Evolutionary conservation across 2,797 vertebrate genomes (phyloP), one percentile per base, ranked within the genome.

Genomic region (Meriones psammophilus): DNA sequence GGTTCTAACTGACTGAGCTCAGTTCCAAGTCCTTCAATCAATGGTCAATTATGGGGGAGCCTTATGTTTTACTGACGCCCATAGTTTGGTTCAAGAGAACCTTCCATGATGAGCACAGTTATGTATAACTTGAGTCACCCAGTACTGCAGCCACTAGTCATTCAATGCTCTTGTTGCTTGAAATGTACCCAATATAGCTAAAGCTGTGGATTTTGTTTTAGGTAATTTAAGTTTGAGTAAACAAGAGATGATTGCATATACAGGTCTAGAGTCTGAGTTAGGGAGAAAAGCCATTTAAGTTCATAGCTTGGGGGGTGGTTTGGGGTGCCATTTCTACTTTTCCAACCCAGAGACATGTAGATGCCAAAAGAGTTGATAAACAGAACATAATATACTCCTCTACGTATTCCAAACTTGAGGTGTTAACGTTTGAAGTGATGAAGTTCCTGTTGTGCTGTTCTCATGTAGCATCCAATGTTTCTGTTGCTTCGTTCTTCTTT

Each of bases 201-300:
- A 92, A 56, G 42, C 56, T 92, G 91, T 73, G 81, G 81, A 58
- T 46, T 62, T 89, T 76, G 33, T 91, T 85, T 88, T 69, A 90
- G 79, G 17, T 95, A 86, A 90, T 68, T 94, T 76, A 69, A 79
- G 46, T 58, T 91, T 81, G 84, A 92, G 79, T 68, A 39, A 94
- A 96, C 64, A 42, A 77, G 14, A 54, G 18, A 74, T 4, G 4
- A 36, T 24, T 15, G 14, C 69, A 79, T 15, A n/a, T 22, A 58
- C 14, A 92, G 15, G 28, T 92, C 54, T 86, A 39, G 42, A 66
- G 42, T 85, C 88, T 73, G 2, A 36, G 54, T 36, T 64, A 13
- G 22, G 18, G 22, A 13, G 64, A 77, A 86, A 88, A 66, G 13
- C 22, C 42, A 24, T 17, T 24, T 89, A 17, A 50, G 64, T 71